Percentiles rank a stretch among this genome's conserved stretches.
Evolutionary conservation across 2,797 vertebrate genomes (phyloP).

Genomic region (Leptoclinus maculatus): DNA sequence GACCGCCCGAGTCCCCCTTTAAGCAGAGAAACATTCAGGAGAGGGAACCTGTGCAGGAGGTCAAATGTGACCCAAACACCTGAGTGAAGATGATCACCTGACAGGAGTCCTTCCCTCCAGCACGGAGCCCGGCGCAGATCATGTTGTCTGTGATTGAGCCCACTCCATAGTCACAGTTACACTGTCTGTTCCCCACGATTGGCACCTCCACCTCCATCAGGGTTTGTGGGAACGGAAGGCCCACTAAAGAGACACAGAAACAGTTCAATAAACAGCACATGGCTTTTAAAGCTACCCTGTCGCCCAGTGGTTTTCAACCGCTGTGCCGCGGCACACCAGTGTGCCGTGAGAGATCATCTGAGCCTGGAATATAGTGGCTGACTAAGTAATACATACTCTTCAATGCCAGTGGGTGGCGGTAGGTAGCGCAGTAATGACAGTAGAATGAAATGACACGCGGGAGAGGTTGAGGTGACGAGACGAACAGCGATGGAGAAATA

Average conservation of each 20-base stretch:
- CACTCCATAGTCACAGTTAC: slow-evolving; percentile 53
- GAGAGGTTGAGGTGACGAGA: too few relatives aligned
- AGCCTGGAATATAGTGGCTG: too few relatives aligned
- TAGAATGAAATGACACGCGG: too few relatives aligned
- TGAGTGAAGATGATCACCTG: slow-evolving; percentile 62
- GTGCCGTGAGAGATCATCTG: too few relatives aligned
- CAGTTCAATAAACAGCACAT: neutral
- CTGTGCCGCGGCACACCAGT: too few relatives aligned
- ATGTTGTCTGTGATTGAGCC: slow-evolving; percentile 52
- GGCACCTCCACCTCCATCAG: slow-evolving; percentile 79
- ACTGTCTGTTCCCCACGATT: slow-evolving; percentile 64
- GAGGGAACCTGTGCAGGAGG: neutral
- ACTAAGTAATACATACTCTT: too few relatives aligned
- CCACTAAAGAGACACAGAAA: slow-evolving; percentile 40
- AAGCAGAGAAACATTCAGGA: neutral
- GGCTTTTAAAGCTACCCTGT: neutral
- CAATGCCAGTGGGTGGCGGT: too few relatives aligned
- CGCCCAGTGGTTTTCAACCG: too few relatives aligned
- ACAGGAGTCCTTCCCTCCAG: slow-evolving; percentile 76
- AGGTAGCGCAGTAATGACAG: too few relatives aligned
- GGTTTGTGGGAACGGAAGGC: slow-evolving; percentile 34
- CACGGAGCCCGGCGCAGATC: slow-evolving; percentile 73
- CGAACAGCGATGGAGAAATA: too few relatives aligned
- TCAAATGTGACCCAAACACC: neutral
- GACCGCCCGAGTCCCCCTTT: slow-evolving; percentile 78